Conservation (phyloP, 2,797 vertebrate genomes). For the Molossus alvarezi region DNA sequence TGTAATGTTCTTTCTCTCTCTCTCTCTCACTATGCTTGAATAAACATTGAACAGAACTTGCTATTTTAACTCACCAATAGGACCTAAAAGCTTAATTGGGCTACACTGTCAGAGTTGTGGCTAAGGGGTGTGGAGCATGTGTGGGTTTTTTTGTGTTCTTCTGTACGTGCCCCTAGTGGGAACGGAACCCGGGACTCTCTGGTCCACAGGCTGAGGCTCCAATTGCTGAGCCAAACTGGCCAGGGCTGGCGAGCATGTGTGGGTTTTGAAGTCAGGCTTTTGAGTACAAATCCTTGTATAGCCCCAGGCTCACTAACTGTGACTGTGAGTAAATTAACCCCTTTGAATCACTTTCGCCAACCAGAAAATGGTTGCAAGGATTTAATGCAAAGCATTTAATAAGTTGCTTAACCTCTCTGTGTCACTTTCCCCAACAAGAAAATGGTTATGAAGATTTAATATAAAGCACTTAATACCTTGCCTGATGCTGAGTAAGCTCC, state of each 20-base stretch:
- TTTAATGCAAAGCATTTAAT: neutral
- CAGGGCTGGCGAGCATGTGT: neutral
- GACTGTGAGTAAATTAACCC: neutral
- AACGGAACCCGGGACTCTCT: too few species aligned
- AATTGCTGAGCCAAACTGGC: too few species aligned
- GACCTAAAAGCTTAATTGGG: neutral
- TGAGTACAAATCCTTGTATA: neutral
- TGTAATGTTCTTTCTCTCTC: neutral
- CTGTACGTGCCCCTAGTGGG: too few species aligned
- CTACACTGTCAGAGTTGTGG: neutral
- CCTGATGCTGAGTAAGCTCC: neutral
- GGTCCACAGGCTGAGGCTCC: too few species aligned
- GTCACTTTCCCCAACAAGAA: neutral
- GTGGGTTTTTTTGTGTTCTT: too few species aligned
- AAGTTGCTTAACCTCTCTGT: neutral
- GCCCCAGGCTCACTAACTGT: neutral
- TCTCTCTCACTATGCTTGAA: neutral
- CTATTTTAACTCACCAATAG: neutral
- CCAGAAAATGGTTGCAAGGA: neutral
- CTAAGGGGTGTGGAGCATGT: neutral
- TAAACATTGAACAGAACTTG: neutral
- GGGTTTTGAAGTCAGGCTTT: neutral
- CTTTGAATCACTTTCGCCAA: neutral
- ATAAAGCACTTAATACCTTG: neutral
- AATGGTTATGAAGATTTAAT: conserved; percentile 8